Conservation (phyloP, 1,140 invertebrate genomes). For the Ladona fulva region DNA sequence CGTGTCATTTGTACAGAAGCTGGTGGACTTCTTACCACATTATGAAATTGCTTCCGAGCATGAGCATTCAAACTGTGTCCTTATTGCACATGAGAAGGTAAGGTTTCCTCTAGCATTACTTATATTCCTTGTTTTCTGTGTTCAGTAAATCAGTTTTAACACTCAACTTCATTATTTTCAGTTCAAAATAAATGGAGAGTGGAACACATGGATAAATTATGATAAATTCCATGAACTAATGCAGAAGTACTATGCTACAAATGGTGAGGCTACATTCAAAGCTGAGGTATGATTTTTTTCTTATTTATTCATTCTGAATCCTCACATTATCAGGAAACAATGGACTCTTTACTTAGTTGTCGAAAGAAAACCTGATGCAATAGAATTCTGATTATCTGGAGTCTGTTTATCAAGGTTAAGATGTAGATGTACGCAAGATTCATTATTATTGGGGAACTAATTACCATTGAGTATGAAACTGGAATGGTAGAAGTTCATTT, state of each 20-base stretch:
- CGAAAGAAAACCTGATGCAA: too few species aligned
- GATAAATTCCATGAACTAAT: constrained; percentile 46
- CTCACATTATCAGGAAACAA: too few species aligned
- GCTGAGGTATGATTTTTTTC: constrained; percentile 34
- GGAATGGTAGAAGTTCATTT: too few species aligned
- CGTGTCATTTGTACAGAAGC: constrained; percentile 41
- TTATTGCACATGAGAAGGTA: constrained; percentile 49
- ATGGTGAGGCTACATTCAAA: constrained; percentile 38
- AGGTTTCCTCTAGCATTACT: background rate
- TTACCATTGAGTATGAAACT: too few species aligned
- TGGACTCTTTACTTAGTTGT: too few species aligned
- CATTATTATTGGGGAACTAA: too few species aligned
- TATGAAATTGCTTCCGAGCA: constrained; percentile 55
- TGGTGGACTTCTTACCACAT: constrained; percentile 38
- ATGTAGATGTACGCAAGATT: too few species aligned
- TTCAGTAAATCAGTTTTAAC: background rate
- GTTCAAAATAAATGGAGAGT: constrained; percentile 45
- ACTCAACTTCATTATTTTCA: constrained; percentile 29
- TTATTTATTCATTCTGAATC: too few species aligned
- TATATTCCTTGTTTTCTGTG: background rate
- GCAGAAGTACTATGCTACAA: constrained; percentile 33
- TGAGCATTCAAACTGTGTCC: constrained; percentile 55
- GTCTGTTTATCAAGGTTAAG: too few species aligned
- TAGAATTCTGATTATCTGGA: too few species aligned
- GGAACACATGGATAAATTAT: constrained; percentile 59